Evolutionary conservation across 2,113 vertebrate genomes (phyloP).

Genomic region (Zapus hudsonius): DNA sequence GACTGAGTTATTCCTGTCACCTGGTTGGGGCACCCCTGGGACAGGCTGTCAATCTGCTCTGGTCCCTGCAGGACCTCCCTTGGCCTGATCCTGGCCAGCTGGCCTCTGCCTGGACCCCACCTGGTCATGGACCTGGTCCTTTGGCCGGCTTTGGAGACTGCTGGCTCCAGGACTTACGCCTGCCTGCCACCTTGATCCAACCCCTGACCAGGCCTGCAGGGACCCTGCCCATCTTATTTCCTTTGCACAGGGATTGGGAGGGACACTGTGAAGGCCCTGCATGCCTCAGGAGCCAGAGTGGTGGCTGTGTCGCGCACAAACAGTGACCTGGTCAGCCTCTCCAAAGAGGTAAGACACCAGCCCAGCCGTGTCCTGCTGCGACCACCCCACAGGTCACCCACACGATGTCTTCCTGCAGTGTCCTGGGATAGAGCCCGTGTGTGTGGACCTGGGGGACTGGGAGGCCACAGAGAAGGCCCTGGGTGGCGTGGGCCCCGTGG

Average conservation of each 20-base stretch:
- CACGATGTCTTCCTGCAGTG: constrained; percentile 82
- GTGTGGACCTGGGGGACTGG: constrained; percentile 94
- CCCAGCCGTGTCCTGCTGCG: rapidly evolving
- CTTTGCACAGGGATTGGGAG: constrained; percentile 89
- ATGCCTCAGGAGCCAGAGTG: constrained; percentile 87
- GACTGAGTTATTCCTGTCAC: not conserved
- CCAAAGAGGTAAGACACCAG: constrained; percentile 85
- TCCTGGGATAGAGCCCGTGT: constrained; percentile 87
- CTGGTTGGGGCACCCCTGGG: not conserved
- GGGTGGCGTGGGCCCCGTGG: constrained; percentile 86
- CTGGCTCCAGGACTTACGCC: not conserved
- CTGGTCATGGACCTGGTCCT: not conserved
- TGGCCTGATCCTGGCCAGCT: not conserved
- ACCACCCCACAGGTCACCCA: not conserved
- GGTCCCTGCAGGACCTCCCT: not conserved
- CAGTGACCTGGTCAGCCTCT: constrained; percentile 88
- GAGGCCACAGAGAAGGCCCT: constrained; percentile 88
- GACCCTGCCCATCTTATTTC: not conserved
- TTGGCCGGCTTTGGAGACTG: not conserved
- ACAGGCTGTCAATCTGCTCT: not conserved
- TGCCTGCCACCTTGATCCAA: not conserved
- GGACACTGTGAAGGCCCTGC: constrained; percentile 88
- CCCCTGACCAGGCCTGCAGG: not conserved
- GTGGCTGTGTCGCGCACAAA: constrained; percentile 90
- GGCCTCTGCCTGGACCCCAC: not conserved